Percentiles rank a stretch among this genome's conserved stretches.
phyloP scores from a whole-genome alignment of 2,797 vertebrate species.

The Pachyuromys duprasi region DNA sequence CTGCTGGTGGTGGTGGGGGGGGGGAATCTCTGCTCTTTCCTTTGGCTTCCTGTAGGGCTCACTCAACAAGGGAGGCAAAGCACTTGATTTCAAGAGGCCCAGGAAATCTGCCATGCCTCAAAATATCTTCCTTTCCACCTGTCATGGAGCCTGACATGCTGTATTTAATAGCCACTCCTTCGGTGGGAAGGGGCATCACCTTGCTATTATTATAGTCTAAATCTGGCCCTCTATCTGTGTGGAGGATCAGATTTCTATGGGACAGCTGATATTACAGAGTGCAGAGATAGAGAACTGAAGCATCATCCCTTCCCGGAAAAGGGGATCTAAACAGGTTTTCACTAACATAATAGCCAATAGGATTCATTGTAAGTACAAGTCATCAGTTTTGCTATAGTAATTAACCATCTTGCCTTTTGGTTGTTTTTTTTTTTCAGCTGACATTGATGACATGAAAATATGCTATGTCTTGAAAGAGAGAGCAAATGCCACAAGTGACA shows the following conservation, averaged over 20 bases:
- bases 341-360: background rate
- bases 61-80: background rate
- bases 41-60: background rate
- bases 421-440: constrained; percentile 88
- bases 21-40: background rate
- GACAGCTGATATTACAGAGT: constrained; percentile 65
- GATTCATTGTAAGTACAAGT: background rate
- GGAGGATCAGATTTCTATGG: constrained; percentile 43
- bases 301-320: background rate
- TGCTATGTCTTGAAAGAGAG: constrained; percentile 94
- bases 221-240: constrained; percentile 23
- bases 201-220: constrained; percentile 75
- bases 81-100: background rate
- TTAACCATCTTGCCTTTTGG: constrained; percentile 51
- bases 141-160: constrained; percentile 47
- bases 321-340: background rate
- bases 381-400: background rate
- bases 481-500: constrained; percentile 93
- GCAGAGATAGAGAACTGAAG: constrained; percentile 17
- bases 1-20: too few species aligned
- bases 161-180: constrained; percentile 54
- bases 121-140: constrained; percentile 75
- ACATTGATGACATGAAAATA: constrained; percentile 96
- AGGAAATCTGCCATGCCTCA: constrained; percentile 57
- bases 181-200: constrained; percentile 47